Evolutionary conservation across 2,797 vertebrate genomes (phyloP).

Genomic region (Poeciliopsis gracilis): DNA sequence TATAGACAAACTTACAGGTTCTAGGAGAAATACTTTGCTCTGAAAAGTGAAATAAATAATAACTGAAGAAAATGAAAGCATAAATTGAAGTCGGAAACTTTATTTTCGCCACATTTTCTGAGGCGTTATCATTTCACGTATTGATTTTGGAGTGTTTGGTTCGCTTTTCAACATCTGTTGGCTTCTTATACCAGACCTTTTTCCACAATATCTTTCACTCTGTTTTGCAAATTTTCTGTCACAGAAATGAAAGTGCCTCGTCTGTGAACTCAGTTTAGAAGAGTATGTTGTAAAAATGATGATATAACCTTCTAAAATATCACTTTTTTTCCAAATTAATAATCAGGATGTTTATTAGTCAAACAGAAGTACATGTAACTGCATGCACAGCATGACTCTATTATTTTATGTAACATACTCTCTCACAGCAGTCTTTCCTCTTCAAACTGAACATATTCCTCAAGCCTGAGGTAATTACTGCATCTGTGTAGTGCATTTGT

Average conservation of each 20-base stretch:
- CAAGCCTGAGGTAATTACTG: slow-evolving; percentile 6
- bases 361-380: neutral
- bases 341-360: neutral
- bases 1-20: neutral
- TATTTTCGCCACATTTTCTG: neutral
- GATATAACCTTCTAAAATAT: neutral
- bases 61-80: neutral
- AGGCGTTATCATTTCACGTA: neutral
- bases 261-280: neutral
- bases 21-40: neutral
- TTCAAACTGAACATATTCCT: neutral
- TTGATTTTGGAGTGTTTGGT: neutral
- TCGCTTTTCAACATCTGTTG: neutral
- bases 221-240: neutral
- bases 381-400: neutral
- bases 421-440: slow-evolving; percentile 7
- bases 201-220: neutral
- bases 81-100: neutral
- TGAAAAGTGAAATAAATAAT: neutral
- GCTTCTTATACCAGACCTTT: neutral
- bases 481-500: neutral
- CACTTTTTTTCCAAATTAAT: neutral
- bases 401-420: neutral
- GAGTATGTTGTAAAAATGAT: neutral
- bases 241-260: neutral